A percentile compares a stretch with the other conserved stretches of the same genome.
These are phyloP conservation scores for Melanotaenia nigrans DNA, from an alignment of 2,797 vertebrate genomes.

Conservation along the genomic window DNA sequence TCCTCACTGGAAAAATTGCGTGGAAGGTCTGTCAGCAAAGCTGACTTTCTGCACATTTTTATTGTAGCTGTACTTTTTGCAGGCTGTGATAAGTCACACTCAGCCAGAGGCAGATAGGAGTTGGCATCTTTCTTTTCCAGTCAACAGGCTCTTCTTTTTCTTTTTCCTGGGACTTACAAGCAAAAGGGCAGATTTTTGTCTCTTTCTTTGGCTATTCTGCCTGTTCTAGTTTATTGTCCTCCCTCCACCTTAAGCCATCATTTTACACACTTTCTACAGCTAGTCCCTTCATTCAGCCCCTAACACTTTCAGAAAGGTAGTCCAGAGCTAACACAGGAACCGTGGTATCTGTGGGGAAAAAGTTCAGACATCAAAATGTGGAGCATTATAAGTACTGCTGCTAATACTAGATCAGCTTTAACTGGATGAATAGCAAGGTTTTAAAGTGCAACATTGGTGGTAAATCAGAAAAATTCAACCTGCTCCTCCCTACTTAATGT, in stretches of 20 bases:
- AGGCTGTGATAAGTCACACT: constrained; percentile 37
- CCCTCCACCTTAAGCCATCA: constrained; percentile 48
- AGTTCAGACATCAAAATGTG: too few relatives aligned
- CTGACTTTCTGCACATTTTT: constrained; percentile 41
- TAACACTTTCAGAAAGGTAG: constrained; percentile 33
- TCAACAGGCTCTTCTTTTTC: constrained; percentile 25
- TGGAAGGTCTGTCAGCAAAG: constrained; percentile 47
- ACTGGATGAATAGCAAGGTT: neutral
- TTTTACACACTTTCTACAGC: constrained; percentile 51
- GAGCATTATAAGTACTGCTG: too few relatives aligned
- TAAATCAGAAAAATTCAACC: neutral
- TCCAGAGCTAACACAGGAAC: too few relatives aligned
- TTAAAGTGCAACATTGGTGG: neutral
- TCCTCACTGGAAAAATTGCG: constrained; percentile 62
- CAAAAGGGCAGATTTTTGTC: constrained; percentile 30
- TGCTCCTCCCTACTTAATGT: neutral
- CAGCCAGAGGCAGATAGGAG: constrained; percentile 30
- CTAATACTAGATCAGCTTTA: neutral
- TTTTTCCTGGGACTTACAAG: constrained; percentile 35
- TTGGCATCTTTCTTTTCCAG: constrained; percentile 14
- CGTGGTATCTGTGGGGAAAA: neutral
- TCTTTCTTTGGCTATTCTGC: constrained; percentile 19
- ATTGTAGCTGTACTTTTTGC: constrained; percentile 42
- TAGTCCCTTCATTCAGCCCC: constrained; percentile 26
- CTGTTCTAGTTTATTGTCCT: constrained; percentile 48